Evolutionary conservation across 2,113 vertebrate species (phyloP), one percentile per base, ranked within the genome.

Genomic region (Illadopsis cleaveri): DNA sequence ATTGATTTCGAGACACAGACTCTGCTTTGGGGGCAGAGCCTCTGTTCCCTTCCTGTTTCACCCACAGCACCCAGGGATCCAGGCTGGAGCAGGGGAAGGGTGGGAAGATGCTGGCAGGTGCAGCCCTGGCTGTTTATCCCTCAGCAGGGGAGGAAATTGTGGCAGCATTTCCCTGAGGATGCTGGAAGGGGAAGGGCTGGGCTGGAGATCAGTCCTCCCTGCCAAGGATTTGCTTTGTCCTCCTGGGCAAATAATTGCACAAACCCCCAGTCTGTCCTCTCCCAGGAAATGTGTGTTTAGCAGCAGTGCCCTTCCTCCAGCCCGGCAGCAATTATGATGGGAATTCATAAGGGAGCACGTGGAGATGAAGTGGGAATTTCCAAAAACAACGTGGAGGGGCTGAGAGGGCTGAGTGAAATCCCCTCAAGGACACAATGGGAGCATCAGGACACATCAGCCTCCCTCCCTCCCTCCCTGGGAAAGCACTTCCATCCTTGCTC

Each of bases 291-390:
- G 19, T 24, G 6, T n/a, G 31, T 58, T 86, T 6, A 65, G 84
- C 69, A 19, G 15, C 62, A 61, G 17, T 33, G 86, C n/a, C 60
- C 23, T 72, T 30, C 45, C 33, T 85, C 21, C 84, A 69, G 50
- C 81, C 80, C 81, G 33, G 80, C 53, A 33, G 1, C 38, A n/a
- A 1, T 42, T 22, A 6, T 25, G 5, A 31, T 11, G 21, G 18
- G 47, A n/a, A 64, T 75, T 31, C 45, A 5, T 12, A 9, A 27
- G 1, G 3, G 12, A 58, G 22, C 70, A 9, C 0, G 0, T 7
- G 38, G 83, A 50, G n/a, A 40, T 8, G 10, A 44, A 3, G 44
- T 11, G 69, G 68, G 92, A 50, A 5, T 50, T 35, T 27, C 51
- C 57, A 51, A 5, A 61, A 22, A 2, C 45, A 5, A 2, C 20